Conservation (phyloP, 2,888 invertebrate genomes). For the Platycheirus albimanus region DNA sequence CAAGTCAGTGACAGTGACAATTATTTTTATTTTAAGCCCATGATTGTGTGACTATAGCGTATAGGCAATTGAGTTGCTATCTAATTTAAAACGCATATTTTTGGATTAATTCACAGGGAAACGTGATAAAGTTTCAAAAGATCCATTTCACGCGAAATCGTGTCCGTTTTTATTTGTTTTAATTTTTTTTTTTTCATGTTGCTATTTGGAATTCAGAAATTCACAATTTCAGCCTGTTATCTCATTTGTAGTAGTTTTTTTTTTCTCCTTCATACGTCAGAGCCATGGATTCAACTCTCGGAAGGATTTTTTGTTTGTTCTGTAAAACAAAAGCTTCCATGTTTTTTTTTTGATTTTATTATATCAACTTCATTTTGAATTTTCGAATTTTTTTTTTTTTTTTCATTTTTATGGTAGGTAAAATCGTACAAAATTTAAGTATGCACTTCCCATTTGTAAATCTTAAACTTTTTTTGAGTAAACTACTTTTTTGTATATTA, state of each 20-base stretch:
- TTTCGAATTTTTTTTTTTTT: no score
- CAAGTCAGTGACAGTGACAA: slow-evolving; percentile 4
- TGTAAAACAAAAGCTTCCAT: no score
- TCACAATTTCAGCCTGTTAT: not conserved
- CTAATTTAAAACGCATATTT: slow-evolving; percentile 13
- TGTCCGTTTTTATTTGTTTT: not conserved
- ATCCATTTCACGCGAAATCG: not conserved
- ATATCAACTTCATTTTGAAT: no score
- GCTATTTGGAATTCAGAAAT: not conserved
- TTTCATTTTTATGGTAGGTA: no score
- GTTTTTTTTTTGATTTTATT: no score
- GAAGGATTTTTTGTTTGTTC: no score
- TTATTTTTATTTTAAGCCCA: no score
- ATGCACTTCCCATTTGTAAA: no score
- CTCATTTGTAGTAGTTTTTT: not conserved
- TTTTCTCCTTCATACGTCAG: not conserved
- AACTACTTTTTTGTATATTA: no score
- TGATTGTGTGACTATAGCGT: no score
- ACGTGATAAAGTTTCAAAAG: not conserved
- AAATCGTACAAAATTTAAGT: no score
- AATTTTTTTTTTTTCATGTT: not conserved
- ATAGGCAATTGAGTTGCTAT: slow-evolving; percentile 12
- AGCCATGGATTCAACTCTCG: not conserved
- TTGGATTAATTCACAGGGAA: not conserved
- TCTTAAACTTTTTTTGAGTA: no score